Base-by-base conservation (phyloP, 2,888 invertebrate genomes). In the Polyommatus icarus region DNA sequence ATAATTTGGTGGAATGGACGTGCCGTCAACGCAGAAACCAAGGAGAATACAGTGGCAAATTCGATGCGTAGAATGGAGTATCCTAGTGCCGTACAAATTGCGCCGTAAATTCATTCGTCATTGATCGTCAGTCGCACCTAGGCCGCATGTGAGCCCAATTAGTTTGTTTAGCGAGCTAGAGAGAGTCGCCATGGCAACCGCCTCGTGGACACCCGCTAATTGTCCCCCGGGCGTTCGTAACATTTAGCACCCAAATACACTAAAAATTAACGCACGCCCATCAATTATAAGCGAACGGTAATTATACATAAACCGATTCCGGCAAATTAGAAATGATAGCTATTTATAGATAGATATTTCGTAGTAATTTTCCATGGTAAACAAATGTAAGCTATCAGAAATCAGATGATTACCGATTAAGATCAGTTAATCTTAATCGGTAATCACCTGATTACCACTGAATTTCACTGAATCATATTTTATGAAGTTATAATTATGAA, bases 101-200 rank as follows among this genome's bases (percentile, higher is more conserved):
- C 20, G 73, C 20, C 15, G 24, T 24, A 46, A 73, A 73, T 73
- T n/a, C 46, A 73, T 18, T 75, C 29, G 54, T 40, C 72, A 73
- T n/a, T 24, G 50, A 8, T 75, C 29, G 54, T 40, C 72, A 73
- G 29, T 59, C 71, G 40, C 29, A 18, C n/a, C 73, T 73, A 36
- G 40, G 29, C 3, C 50, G 20, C 36, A 84, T 83, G 29, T 32
- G 29, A 29, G 32, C 67, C 87, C 91, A 91, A 91, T 91, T 91
- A 91, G 90, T 89, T 91, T 89, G 90, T 91, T 91, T 89, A 89
- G 88, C 88, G 87, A 85, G 83, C 87, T 88, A 83, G 81, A 82
- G 78, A 81, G 80, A 86, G 89, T 89, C 87, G 87, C 86, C 85
- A 88, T 88, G 85, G 87, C 85, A 83, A 89, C 90, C 84, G 85